These are phyloP conservation scores for Dolichotis patagonum DNA, from an alignment of 2,113 vertebrate genomes.

Conservation along the genomic window DNA sequence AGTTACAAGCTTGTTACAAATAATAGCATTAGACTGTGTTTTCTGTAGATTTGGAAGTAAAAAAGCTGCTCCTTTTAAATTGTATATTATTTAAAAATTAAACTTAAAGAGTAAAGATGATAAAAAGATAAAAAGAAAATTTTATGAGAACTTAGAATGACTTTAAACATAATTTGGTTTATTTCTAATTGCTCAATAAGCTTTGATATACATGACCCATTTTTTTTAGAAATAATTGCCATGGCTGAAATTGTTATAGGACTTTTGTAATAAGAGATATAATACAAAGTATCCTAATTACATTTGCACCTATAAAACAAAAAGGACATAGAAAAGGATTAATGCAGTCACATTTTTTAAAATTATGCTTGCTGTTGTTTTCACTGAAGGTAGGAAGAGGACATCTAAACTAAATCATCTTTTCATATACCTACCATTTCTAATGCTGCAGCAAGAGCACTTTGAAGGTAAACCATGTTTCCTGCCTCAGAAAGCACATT, in stretches of 20 bases:
- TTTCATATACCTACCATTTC: neutral
- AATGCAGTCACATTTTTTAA: neutral
- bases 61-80: neutral
- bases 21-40: neutral
- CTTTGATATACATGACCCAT: neutral
- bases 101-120: conserved; percentile 9
- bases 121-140: neutral
- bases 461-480: neutral
- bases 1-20: neutral
- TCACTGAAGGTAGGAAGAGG: neutral
- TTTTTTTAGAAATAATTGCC: neutral
- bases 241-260: neutral
- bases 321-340: neutral
- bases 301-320: neutral
- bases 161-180: neutral
- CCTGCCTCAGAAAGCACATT: neutral
- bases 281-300: neutral
- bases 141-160: neutral
- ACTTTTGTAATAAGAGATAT: neutral
- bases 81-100: neutral
- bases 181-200: neutral
- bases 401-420: neutral
- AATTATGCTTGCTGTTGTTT: neutral
- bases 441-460: neutral
- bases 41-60: neutral